phyloP scores from a whole-genome alignment of 2,113 vertebrate species.

The Scomber colias region DNA sequence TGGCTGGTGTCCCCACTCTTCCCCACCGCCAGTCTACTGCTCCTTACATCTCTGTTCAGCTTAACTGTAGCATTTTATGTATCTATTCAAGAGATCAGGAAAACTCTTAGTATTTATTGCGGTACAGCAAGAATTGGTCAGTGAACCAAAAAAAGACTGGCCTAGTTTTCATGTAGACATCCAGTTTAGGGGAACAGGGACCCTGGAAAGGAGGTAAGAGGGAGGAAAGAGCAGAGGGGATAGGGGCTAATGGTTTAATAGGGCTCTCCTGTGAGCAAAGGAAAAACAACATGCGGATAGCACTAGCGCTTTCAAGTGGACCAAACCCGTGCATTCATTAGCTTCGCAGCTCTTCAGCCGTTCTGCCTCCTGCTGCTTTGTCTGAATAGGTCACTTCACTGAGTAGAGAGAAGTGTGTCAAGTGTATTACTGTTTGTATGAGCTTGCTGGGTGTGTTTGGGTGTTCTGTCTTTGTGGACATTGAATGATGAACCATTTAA shows the following conservation, averaged over 20 bases:
- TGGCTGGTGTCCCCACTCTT: conserved; percentile 21
- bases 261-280: conserved; percentile 66
- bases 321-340: conserved; percentile 70
- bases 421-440: conserved; percentile 66
- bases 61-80: conserved; percentile 23
- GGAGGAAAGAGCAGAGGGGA: conserved; percentile 29
- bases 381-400: conserved; percentile 74
- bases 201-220: conserved; percentile 28
- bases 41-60: conserved; percentile 11
- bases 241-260: conserved; percentile 76
- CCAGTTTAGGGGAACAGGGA: conserved; percentile 41
- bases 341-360: conserved; percentile 58
- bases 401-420: conserved; percentile 78
- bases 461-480: conserved; percentile 65
- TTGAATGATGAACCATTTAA: conserved; percentile 77
- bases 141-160: conserved; percentile 69
- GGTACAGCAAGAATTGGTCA: conserved; percentile 52
- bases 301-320: conserved; percentile 63
- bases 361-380: conserved; percentile 71
- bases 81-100: conserved; percentile 24
- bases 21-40: conserved; percentile 6
- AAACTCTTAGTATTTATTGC: conserved; percentile 36
- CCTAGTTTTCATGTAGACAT: conserved; percentile 70
- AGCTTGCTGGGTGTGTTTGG: conserved; percentile 68
- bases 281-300: conserved; percentile 56